Conservation (phyloP, 2,113 vertebrate genomes). For the Antechinus stuartii region DNA sequence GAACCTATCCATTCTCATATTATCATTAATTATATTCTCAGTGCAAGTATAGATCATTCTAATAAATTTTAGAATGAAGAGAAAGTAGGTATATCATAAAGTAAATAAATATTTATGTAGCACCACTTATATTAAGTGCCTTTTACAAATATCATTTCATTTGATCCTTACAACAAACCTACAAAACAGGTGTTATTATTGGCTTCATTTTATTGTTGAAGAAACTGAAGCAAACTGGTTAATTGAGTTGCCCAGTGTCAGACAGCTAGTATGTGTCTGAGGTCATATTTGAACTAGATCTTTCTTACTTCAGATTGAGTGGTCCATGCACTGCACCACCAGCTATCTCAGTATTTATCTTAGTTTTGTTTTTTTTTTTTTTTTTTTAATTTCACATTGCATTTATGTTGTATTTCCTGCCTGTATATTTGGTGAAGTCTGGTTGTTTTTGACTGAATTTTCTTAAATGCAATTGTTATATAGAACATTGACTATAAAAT, state of each 20-base stretch:
- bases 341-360: neutral
- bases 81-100: neutral
- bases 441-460: neutral
- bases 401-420: neutral
- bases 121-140: neutral
- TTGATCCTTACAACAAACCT: neutral
- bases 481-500: neutral
- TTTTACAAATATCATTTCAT: neutral
- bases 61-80: neutral
- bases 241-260: neutral
- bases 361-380: neutral
- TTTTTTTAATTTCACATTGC: neutral
- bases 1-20: neutral
- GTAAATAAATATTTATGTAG: neutral
- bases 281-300: neutral
- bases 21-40: neutral
- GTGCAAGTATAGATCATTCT: too few species aligned
- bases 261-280: neutral
- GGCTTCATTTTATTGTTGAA: neutral
- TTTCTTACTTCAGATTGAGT: neutral
- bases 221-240: neutral
- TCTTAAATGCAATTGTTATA: neutral
- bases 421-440: neutral
- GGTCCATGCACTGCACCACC: neutral
- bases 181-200: neutral